Evolutionary conservation across 2,113 vertebrate species (phyloP).

Genomic region (Thomomys bottae): DNA sequence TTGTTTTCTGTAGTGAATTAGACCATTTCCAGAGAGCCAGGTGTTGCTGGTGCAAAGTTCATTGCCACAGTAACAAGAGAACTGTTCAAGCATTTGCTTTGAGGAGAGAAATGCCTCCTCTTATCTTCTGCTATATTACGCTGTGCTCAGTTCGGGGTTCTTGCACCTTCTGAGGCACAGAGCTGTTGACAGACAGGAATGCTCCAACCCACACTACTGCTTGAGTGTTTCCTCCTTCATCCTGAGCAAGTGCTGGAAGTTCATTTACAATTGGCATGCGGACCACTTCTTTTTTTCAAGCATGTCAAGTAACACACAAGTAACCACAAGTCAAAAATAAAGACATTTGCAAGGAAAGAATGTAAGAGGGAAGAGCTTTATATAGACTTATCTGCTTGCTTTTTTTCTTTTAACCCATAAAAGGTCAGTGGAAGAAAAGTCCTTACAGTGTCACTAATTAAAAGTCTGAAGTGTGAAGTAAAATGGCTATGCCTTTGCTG

Average conservation of each 20-base stretch:
- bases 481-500: not conserved
- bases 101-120: not conserved
- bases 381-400: not conserved
- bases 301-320: not conserved
- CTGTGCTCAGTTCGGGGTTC: not conserved
- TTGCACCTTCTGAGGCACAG: fast-evolving
- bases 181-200: not conserved
- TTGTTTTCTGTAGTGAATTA: not conserved
- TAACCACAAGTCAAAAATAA: slow-evolving; percentile 30
- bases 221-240: not conserved
- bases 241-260: not conserved
- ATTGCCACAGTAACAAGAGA: not conserved
- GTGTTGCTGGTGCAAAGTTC: not conserved
- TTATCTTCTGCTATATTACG: not conserved
- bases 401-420: slow-evolving; percentile 51
- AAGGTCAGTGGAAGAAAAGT: not conserved
- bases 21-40: not conserved
- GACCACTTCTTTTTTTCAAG: not conserved
- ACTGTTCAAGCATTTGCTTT: not conserved
- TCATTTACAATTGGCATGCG: not conserved
- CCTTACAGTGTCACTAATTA: not conserved
- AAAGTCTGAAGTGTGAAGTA: not conserved
- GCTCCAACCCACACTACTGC: fast-evolving
- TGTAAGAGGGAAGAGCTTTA: slow-evolving; percentile 24
- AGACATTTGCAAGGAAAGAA: slow-evolving; percentile 7